Evolutionary conservation across 2,113 vertebrate species (phyloP).

Genomic region (Notothenia coriiceps): DNA sequence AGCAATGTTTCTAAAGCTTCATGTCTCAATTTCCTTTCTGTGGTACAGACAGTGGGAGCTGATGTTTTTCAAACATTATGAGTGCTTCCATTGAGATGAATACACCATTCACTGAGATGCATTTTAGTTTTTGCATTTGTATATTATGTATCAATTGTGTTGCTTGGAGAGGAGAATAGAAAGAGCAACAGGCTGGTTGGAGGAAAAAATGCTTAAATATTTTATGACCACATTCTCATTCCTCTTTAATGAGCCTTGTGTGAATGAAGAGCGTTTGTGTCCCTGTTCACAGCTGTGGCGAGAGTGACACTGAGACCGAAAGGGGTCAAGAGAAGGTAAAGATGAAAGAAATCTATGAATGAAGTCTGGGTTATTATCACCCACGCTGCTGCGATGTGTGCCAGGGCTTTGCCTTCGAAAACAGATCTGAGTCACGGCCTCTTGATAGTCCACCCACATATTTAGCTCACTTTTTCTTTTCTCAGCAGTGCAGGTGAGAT

Average conservation of each 20-base stretch:
- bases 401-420: slow-evolving; percentile 44
- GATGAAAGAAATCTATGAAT: slow-evolving; percentile 73
- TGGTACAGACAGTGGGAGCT: not conserved
- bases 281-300: slow-evolving; percentile 21
- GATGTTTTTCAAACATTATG: slow-evolving; percentile 3
- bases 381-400: slow-evolving; percentile 59
- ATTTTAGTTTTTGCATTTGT: not conserved
- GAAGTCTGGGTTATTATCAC: slow-evolving; percentile 63
- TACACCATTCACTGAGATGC: not conserved
- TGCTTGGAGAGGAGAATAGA: not conserved
- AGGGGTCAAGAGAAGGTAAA: slow-evolving; percentile 41
- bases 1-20: not conserved
- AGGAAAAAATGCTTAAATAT: slow-evolving; percentile 38
- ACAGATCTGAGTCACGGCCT: slow-evolving; percentile 56
- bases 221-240: slow-evolving; percentile 29
- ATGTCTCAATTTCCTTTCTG: not conserved
- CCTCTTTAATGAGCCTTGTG: slow-evolving; percentile 22
- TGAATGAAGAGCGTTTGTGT: slow-evolving; percentile 44
- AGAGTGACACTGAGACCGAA: slow-evolving; percentile 18
- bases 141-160: not conserved
- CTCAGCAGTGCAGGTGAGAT: slow-evolving; percentile 36
- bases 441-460: slow-evolving; percentile 74
- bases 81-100: slow-evolving; percentile 6
- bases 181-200: slow-evolving; percentile 17
- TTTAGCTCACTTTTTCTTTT: slow-evolving; percentile 31